Conservation (phyloP, 2,113 vertebrate genomes). For the Paramormyrops kingsleyae region DNA sequence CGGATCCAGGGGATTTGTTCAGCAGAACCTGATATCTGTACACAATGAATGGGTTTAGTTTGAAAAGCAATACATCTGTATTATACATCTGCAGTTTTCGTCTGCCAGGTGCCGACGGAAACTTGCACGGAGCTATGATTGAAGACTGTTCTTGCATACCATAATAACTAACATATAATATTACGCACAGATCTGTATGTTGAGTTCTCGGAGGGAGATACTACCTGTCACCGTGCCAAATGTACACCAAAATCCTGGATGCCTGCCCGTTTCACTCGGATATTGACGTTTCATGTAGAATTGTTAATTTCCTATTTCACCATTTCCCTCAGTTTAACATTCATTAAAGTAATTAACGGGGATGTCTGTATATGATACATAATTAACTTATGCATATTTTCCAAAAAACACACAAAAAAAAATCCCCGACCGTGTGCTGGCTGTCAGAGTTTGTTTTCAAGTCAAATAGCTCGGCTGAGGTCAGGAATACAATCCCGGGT, state of each 20-base stretch:
- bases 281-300: background rate
- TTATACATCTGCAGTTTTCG: background rate
- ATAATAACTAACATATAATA: background rate
- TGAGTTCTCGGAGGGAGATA: background rate
- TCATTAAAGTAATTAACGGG: background rate
- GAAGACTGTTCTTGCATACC: background rate
- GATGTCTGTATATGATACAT: background rate
- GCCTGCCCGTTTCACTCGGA: background rate
- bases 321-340: background rate
- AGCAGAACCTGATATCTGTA: background rate
- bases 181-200: background rate
- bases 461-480: background rate
- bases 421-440: background rate
- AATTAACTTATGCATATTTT: background rate
- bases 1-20: background rate
- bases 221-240: background rate
- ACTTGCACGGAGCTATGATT: background rate
- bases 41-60: background rate
- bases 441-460: background rate
- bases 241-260: background rate
- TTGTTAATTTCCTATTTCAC: background rate
- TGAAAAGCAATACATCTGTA: background rate
- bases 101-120: background rate
- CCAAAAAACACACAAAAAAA: background rate
- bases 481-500: conserved; percentile 6